phyloP scores from a whole-genome alignment of 35 echinoderm and acorn worm genomes.

The Hemicentrotus pulcherrimus region DNA sequence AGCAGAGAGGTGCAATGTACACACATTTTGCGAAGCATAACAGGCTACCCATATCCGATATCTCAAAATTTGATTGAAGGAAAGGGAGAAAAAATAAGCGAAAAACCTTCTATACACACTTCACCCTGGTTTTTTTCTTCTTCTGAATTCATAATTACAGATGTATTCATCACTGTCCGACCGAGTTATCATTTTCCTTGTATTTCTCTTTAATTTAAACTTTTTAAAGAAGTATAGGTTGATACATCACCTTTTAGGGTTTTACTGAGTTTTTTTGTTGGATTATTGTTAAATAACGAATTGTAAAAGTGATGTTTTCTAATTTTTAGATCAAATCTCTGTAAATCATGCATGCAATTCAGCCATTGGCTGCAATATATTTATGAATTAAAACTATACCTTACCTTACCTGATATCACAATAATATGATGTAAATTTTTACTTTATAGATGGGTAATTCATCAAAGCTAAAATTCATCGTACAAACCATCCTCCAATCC shows the following conservation, averaged over 20 bases:
- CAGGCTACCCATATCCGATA: not conserved
- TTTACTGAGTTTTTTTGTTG: no score
- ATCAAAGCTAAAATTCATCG: not conserved
- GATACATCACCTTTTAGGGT: no score
- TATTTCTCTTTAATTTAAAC: not conserved
- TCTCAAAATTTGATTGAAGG: not conserved
- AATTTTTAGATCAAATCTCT: no score
- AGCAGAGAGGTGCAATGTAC: slow-evolving; percentile 19
- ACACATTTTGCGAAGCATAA: slow-evolving; percentile 21
- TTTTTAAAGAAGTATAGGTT: not conserved
- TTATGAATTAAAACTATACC: no score
- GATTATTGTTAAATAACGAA: no score
- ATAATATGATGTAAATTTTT: not conserved
- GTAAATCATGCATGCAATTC: no score
- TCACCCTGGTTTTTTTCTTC: not conserved
- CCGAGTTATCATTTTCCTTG: not conserved
- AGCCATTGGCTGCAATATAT: no score
- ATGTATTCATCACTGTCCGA: not conserved
- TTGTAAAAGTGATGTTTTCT: no score
- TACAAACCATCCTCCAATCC: not conserved
- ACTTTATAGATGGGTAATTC: not conserved
- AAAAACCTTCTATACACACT: not conserved
- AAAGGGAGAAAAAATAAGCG: not conserved
- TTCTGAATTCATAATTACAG: not conserved
- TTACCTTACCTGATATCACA: no score